Percentiles rank a stretch among this genome's conserved stretches.
Conservation (phyloP, 2,797 vertebrate genomes). For the Xiphophorus birchmanni region DNA sequence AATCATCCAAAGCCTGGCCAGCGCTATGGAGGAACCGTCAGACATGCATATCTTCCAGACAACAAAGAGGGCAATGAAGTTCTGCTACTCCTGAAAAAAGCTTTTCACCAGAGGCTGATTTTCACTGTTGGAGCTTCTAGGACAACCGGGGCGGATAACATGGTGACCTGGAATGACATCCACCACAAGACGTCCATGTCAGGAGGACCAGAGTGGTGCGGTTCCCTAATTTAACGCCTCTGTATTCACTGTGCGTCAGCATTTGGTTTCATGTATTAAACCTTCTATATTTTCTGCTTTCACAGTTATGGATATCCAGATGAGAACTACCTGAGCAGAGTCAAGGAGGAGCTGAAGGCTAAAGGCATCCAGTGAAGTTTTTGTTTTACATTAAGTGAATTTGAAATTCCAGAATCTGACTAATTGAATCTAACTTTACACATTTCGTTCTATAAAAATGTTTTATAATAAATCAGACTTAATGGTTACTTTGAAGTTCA, state of each 20-base stretch:
- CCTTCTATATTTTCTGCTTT: rapidly evolving
- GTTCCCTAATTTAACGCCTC: rapidly evolving
- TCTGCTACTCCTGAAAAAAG: slow-evolving; percentile 79
- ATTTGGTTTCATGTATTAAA: rapidly evolving
- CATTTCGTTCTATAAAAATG: not conserved
- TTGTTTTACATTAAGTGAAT: no score
- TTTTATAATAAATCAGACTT: not conserved
- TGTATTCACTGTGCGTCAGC: not conserved
- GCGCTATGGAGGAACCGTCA: slow-evolving; percentile 40
- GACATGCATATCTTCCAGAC: slow-evolving; percentile 86
- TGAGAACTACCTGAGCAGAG: slow-evolving; percentile 69
- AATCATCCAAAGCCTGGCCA: slow-evolving; percentile 87
- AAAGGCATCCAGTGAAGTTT: slow-evolving; percentile 76
- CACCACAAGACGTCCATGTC: slow-evolving; percentile 85
- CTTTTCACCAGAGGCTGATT: slow-evolving; percentile 87
- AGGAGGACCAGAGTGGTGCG: slow-evolving; percentile 79
- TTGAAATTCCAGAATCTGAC: no score
- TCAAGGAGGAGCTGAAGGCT: slow-evolving; percentile 79
- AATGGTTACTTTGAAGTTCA: no score
- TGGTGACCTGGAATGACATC: slow-evolving; percentile 92
- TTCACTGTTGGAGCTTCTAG: slow-evolving; percentile 89
- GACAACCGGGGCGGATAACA: slow-evolving; percentile 77
- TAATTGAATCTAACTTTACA: no score
- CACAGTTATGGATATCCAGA: slow-evolving; percentile 81
- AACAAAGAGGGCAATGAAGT: slow-evolving; percentile 85